A percentile compares a stretch with the other conserved stretches of the same genome.
These are phyloP conservation scores for Ichneumoninae sp. DNA, from an alignment of 2,888 invertebrate species.

Conservation along the genomic window DNA sequence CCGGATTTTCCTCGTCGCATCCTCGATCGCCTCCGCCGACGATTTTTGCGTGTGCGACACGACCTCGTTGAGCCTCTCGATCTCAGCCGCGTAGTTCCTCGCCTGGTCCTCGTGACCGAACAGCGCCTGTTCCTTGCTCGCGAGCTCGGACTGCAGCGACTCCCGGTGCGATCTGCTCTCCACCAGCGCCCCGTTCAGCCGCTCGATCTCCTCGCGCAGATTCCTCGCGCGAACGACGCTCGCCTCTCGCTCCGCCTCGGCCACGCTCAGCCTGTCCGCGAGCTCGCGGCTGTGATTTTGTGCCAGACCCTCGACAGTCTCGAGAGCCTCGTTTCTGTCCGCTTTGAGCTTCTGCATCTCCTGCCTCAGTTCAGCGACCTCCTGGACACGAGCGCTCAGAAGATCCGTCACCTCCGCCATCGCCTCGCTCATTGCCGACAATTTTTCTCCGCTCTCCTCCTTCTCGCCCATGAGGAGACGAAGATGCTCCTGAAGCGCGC, in stretches of 20 bases:
- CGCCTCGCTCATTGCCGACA: conserved; percentile 66
- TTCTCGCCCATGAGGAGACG: conserved; percentile 74
- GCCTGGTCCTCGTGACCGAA: conserved; percentile 43
- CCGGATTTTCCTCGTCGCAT: conserved; percentile 24
- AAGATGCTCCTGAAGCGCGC: conserved; percentile 67
- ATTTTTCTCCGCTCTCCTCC: conserved; percentile 75
- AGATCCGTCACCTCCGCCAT: conserved; percentile 77
- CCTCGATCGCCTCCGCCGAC: conserved; percentile 40
- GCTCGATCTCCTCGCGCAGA: conserved; percentile 55
- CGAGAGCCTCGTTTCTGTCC: conserved; percentile 67
- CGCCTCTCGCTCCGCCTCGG: conserved; percentile 64
- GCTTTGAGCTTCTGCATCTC: conserved; percentile 75
- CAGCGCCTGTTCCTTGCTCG: conserved; percentile 54
- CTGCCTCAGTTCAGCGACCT: conserved; percentile 78
- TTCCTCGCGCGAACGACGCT: conserved; percentile 12
- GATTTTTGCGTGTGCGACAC: conserved; percentile 39
- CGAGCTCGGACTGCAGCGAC: conserved; percentile 53
- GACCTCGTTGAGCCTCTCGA: conserved; percentile 48
- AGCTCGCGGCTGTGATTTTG: conserved; percentile 77
- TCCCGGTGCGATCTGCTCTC: conserved; percentile 55
- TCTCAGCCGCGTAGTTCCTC: conserved; percentile 33
- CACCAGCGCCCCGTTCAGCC: conserved; percentile 39
- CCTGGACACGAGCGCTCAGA: conserved; percentile 77
- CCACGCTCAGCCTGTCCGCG: conserved; percentile 75
- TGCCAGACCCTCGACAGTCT: conserved; percentile 41